These are phyloP conservation scores for Tamandua tetradactyla DNA, from an alignment of 2,797 vertebrate genomes.

Conservation along the genomic window DNA sequence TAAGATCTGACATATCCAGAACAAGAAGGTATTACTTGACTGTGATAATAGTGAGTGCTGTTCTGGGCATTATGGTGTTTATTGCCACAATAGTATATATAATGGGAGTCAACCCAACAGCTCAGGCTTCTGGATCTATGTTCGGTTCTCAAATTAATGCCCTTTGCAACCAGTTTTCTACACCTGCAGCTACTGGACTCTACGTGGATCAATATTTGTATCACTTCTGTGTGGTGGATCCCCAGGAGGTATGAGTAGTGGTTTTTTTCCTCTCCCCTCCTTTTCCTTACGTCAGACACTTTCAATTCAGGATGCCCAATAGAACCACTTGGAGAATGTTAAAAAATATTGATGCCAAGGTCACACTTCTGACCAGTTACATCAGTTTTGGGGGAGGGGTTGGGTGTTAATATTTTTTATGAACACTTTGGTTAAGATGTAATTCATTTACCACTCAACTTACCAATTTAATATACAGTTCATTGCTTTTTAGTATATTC, in stretches of 20 bases:
- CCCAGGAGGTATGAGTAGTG: slow-evolving; percentile 90
- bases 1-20: slow-evolving; percentile 85
- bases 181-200: slow-evolving; percentile 73
- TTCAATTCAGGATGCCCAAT: background rate
- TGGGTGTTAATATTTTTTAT: background rate
- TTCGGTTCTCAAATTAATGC: slow-evolving; percentile 87
- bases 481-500: background rate
- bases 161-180: slow-evolving; percentile 90
- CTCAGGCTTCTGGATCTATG: slow-evolving; percentile 88
- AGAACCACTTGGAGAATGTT: background rate
- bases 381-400: background rate
- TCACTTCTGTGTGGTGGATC: slow-evolving; percentile 95
- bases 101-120: slow-evolving; percentile 91
- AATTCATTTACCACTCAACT: background rate
- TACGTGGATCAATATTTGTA: slow-evolving; percentile 93
- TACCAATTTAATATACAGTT: background rate
- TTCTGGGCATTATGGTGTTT: slow-evolving; percentile 89
- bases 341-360: background rate
- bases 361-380: background rate
- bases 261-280: background rate
- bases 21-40: slow-evolving; percentile 91
- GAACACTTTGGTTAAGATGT: background rate
- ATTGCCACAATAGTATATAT: slow-evolving; percentile 93
- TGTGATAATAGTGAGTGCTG: slow-evolving; percentile 86
- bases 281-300: background rate